Evolutionary conservation across 2,113 vertebrate genomes (phyloP).

Genomic region (Aplodontia rufa): DNA sequence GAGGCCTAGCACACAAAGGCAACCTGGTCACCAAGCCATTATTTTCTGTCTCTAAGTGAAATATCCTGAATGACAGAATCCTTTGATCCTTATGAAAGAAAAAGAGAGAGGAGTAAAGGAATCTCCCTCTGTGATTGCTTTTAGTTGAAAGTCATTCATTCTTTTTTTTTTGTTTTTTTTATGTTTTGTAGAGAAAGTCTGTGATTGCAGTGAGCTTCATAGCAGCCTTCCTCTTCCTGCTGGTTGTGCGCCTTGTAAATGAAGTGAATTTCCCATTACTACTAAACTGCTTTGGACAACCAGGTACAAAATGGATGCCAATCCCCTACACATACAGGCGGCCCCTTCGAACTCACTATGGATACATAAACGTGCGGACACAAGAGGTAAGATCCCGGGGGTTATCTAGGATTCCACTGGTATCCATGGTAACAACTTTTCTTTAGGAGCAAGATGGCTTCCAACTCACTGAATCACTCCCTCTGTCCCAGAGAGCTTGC

Average conservation of each 20-base stretch:
- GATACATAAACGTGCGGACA: constrained; percentile 93
- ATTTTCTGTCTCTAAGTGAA: constrained; percentile 14
- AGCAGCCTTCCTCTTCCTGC: constrained; percentile 91
- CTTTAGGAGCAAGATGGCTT: constrained; percentile 30
- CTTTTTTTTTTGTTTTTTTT: constrained; percentile 43
- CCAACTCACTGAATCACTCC: background rate
- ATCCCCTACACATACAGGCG: constrained; percentile 88
- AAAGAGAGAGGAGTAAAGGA: background rate
- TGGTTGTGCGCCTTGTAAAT: constrained; percentile 91
- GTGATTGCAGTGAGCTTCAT: constrained; percentile 89
- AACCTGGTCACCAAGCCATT: background rate
- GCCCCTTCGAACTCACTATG: constrained; percentile 89
- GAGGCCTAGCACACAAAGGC: background rate
- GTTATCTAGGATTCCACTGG: background rate
- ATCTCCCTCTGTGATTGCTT: background rate
- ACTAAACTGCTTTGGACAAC: constrained; percentile 91
- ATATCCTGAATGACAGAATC: background rate
- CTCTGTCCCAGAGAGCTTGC: background rate
- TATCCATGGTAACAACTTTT: constrained; percentile 59
- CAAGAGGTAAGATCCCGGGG: constrained; percentile 90
- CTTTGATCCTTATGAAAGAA: constrained; percentile 30
- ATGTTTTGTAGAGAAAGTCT: constrained; percentile 90
- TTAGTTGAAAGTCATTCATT: constrained; percentile 22
- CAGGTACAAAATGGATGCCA: constrained; percentile 87
- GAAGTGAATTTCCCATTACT: constrained; percentile 92